Evolutionary conservation across 1,140 invertebrate species (phyloP).

Genomic region (Maconellicoccus hirsutus): DNA sequence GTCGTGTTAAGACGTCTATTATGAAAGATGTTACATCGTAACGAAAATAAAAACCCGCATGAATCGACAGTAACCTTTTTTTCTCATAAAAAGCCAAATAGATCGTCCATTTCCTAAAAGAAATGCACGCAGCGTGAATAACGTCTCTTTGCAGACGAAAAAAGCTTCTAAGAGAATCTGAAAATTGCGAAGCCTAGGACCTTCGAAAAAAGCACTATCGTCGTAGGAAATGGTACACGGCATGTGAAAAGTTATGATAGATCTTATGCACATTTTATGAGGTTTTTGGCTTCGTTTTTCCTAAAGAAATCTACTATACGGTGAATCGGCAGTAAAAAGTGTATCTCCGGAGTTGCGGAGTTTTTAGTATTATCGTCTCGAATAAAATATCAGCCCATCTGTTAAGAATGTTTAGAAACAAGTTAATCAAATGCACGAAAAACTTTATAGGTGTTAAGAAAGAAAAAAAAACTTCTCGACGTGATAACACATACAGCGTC

Average conservation of each 20-base stretch:
- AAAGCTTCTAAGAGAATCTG: background rate
- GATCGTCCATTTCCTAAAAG: background rate
- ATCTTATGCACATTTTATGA: constrained; percentile 9
- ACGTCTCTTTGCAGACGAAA: background rate
- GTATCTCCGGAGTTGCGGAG: no score
- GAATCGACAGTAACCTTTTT: background rate
- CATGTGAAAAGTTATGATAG: constrained; percentile 9
- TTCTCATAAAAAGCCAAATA: background rate
- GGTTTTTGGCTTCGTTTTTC: background rate
- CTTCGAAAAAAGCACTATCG: background rate
- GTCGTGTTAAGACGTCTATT: no score
- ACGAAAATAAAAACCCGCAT: background rate
- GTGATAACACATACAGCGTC: no score
- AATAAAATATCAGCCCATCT: background rate
- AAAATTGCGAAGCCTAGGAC: background rate
- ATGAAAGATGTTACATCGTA: background rate
- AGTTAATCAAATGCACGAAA: constrained; percentile 9
- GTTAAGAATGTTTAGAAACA: background rate
- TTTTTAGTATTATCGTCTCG: background rate
- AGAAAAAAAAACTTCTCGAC: background rate
- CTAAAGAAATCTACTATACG: no score
- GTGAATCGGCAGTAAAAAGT: no score
- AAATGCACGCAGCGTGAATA: background rate
- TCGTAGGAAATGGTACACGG: background rate
- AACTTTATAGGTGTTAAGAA: background rate